Evolutionary conservation across 2,113 vertebrate species (phyloP).

Genomic region (Bettongia penicillata): DNA sequence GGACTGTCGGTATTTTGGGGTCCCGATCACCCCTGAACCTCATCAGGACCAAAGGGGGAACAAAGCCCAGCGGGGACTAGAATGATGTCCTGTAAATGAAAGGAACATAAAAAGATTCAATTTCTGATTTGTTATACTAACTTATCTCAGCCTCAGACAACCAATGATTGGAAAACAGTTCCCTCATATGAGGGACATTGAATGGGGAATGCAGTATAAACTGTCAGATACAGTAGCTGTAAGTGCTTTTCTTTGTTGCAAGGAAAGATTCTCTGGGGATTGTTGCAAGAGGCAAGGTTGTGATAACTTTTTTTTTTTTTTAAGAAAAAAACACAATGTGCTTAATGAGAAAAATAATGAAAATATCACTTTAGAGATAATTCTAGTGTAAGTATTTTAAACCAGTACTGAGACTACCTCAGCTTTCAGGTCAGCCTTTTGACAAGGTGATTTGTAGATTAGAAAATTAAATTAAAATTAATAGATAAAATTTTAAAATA

Average conservation of each 20-base stretch:
- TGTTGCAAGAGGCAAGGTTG: background rate
- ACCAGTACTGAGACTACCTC: background rate
- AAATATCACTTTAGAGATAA: background rate
- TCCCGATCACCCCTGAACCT: too few relatives aligned
- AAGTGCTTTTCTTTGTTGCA: background rate
- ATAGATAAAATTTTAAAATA: slow-evolving; percentile 18
- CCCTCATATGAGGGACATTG: background rate
- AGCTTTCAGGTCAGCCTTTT: background rate
- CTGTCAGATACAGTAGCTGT: background rate
- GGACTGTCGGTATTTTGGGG: too few relatives aligned
- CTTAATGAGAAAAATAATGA: background rate
- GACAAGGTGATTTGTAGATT: background rate
- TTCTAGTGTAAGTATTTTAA: background rate
- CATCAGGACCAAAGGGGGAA: background rate
- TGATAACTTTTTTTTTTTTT: background rate
- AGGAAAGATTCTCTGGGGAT: background rate
- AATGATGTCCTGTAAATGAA: background rate
- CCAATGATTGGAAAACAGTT: background rate
- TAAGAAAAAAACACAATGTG: background rate
- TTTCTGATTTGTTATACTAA: background rate
- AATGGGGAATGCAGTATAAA: background rate
- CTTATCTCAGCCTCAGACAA: background rate
- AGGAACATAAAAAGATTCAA: background rate
- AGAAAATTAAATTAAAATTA: slow-evolving; percentile 9
- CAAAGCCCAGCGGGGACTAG: background rate